Conservation (phyloP, 2,113 vertebrate species). For the Catagonus wagneri region DNA sequence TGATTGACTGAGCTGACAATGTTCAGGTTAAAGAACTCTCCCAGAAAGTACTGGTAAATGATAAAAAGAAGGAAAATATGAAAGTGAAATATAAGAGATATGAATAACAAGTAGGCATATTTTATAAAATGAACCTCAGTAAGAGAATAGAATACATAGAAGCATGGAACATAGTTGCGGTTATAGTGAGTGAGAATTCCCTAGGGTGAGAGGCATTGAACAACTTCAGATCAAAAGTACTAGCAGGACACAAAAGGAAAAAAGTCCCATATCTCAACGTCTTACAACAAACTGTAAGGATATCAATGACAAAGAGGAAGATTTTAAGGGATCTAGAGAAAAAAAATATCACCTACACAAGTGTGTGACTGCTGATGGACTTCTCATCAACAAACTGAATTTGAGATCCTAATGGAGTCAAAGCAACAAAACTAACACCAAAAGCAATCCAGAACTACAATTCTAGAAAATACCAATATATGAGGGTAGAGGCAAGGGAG, state of each 20-base stretch:
- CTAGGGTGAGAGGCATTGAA: not conserved
- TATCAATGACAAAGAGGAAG: not conserved
- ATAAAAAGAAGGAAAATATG: not conserved
- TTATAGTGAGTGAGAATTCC: not conserved
- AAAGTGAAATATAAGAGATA: slow-evolving; percentile 2
- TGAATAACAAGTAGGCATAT: not conserved
- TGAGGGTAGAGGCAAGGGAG: not conserved
- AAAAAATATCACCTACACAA: not conserved
- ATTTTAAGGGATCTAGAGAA: not conserved
- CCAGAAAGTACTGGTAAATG: not conserved
- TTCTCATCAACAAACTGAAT: not conserved
- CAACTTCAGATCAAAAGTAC: not conserved
- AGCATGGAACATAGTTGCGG: not conserved
- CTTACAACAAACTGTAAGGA: not conserved
- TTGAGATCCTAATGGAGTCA: not conserved
- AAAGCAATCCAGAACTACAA: not conserved
- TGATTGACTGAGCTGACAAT: not conserved
- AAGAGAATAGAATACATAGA: not conserved
- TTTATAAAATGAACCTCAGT: not conserved
- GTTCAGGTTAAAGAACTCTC: not conserved
- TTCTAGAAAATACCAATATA: not conserved
- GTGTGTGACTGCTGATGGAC: not conserved
- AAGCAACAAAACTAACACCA: not conserved
- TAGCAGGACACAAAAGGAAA: not conserved
- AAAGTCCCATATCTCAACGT: not conserved